Conservation (phyloP, 2,888 invertebrate species). For the Tiliacea citrago region DNA sequence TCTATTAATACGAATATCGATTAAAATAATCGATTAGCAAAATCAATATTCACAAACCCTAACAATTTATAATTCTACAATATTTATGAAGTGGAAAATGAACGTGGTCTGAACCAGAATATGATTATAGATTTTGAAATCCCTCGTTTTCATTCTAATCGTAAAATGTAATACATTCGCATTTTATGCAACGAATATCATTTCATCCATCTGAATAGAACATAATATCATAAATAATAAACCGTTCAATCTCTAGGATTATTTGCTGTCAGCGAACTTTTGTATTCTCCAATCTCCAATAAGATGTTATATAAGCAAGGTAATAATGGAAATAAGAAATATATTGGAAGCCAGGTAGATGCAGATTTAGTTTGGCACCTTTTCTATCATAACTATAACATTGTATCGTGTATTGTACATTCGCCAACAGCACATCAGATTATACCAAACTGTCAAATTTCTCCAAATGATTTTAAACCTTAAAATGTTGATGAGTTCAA, state of each 20-base stretch:
- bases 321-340: constrained; percentile 41
- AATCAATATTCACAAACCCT: too few relatives aligned
- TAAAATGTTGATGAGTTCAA: too few relatives aligned
- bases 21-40: too few relatives aligned
- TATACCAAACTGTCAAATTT: too few relatives aligned
- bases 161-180: constrained; percentile 12
- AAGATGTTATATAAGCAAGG: constrained; percentile 24
- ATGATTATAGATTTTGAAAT: not conserved
- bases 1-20: too few relatives aligned
- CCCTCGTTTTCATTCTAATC: constrained; percentile 16
- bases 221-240: constrained; percentile 52
- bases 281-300: constrained; percentile 32
- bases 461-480: too few relatives aligned
- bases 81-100: not conserved
- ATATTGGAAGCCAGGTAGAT: constrained; percentile 1
- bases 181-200: constrained; percentile 48
- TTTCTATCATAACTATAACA: not conserved
- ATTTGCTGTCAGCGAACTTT: constrained; percentile 53
- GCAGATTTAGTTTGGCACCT: not conserved
- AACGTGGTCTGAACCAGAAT: not conserved
- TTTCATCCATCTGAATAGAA: constrained; percentile 17
- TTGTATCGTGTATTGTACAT: too few relatives aligned
- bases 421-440: too few relatives aligned
- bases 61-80: not conserved
- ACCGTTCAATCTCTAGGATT: constrained; percentile 54